Evolutionary conservation across 2,113 vertebrate species (phyloP).

Genomic region (Mustela nigripes): DNA sequence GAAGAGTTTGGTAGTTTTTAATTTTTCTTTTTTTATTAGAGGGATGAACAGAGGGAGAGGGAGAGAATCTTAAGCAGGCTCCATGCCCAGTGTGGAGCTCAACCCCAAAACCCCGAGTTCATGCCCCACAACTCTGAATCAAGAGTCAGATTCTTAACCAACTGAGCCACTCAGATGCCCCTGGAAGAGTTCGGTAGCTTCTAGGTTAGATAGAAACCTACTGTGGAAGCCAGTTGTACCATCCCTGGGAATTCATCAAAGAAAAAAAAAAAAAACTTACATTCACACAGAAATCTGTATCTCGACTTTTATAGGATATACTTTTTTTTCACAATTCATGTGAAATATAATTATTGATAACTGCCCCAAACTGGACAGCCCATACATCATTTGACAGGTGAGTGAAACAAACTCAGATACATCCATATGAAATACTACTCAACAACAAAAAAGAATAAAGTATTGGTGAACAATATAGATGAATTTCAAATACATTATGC

Average conservation of each 20-base stretch:
- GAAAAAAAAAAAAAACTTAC: not conserved
- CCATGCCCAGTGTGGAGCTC: not conserved
- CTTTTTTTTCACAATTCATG: not conserved
- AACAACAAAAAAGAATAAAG: not conserved
- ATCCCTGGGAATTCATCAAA: not conserved
- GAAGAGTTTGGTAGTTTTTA: not conserved
- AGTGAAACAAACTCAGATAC: not conserved
- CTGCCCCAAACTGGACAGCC: not conserved
- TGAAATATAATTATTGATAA: not conserved
- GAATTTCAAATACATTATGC: not conserved
- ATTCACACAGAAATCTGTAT: not conserved
- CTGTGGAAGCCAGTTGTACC: not conserved
- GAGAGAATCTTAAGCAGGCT: not conserved
- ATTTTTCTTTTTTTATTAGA: not conserved
- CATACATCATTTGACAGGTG: not conserved
- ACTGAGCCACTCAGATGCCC: not conserved
- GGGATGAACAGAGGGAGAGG: not conserved
- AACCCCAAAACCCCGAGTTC: not conserved
- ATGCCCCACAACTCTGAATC: not conserved
- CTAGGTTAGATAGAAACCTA: not conserved
- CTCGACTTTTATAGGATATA: not conserved
- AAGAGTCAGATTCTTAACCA: not conserved
- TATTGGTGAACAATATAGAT: not conserved
- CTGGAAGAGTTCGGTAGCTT: not conserved
- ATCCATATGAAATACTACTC: not conserved